Evolutionary conservation across 2,888 invertebrate species (phyloP), one percentile per base, ranked within the genome.

Genomic region (Brachylomia viminalis): DNA sequence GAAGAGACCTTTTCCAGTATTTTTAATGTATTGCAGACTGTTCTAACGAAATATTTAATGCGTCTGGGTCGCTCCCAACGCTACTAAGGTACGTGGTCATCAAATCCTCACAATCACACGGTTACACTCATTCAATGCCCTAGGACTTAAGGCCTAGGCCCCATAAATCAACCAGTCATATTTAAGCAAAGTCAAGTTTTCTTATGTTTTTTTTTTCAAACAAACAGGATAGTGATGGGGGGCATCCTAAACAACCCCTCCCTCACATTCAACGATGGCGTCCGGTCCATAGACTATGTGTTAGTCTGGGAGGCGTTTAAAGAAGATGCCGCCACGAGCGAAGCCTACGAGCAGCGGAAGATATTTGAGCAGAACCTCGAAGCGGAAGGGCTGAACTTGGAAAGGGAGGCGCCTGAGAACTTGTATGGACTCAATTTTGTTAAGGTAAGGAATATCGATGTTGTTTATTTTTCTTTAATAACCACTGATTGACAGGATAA

Each of bases 241-340:
- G 95, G 95, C 27, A 89, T 95, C 2, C 79, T 92, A 27, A 95
- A 94, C 88, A 97, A 96, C 86, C 97, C 97, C 0, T 97, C 97
- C 0, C 94, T 98, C 76, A 97, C 97, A 84, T 98, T 98, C 93
- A 97, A 97, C 82, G 98, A 98, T 92, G 97, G 97, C 17, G 93
- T 97, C 13, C 97, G 98, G 42, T 97, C 98, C 7, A 97, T 98
- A 87, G 98, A 98, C 95, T 98, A 98, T 94, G 97, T 98, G 64
- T 92, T 98, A 71, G 98, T 98, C 15, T 98, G 98, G 97, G 98
- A 98, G 92, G 94, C 97, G 72, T 93, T 92, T 30, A 93, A 97
- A 80, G 97, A 97, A 65, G 96, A 97, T 67, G 97, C 97, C 4
- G 94, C 91, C 58, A 95, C 93, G 1, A 87, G 91, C 1, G 95